Percentiles rank a stretch among this genome's conserved stretches.
These are phyloP conservation scores for Dorcus hopei DNA, from an alignment of 2,888 invertebrate species.

Conservation along the genomic window DNA sequence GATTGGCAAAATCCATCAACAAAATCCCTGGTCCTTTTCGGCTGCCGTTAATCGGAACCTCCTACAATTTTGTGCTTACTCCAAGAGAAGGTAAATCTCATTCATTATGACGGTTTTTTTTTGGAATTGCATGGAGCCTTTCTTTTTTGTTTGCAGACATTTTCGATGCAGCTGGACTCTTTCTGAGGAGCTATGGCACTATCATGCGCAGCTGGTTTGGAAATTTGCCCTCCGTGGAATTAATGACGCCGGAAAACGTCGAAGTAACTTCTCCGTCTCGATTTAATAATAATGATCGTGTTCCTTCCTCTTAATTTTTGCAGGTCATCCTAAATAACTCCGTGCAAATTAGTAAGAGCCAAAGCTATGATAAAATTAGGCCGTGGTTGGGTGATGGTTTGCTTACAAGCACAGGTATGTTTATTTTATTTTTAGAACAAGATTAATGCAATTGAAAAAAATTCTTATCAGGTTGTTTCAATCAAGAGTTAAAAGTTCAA, in stretches of 20 bases:
- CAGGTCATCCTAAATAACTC: constrained; percentile 14
- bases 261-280: background rate
- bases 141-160: too few relatives aligned
- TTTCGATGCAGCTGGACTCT: too few relatives aligned
- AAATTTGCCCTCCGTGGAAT: constrained; percentile 5
- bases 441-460: too few relatives aligned
- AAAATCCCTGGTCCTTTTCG: constrained; percentile 12
- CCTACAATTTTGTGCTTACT: constrained; percentile 7
- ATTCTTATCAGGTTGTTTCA: too few relatives aligned
- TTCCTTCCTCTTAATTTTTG: background rate
- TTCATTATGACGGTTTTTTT: too few relatives aligned
- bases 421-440: too few relatives aligned
- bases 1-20: constrained; percentile 11
- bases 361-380: constrained; percentile 3
- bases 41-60: constrained; percentile 12
- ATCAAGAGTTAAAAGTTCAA: too few relatives aligned
- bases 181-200: background rate
- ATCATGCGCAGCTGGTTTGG: constrained; percentile 11
- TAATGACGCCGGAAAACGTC: constrained; percentile 8
- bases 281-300: background rate
- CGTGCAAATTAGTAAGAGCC: constrained; percentile 9
- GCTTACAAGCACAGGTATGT: constrained; percentile 12
- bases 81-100: constrained; percentile 6
- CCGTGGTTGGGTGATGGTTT: constrained; percentile 16
- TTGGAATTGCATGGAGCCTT: too few relatives aligned